A percentile compares a stretch with the other conserved stretches of the same genome.
These are phyloP conservation scores for Bufo gargarizans DNA, from an alignment of 2,113 vertebrate species.

Conservation along the genomic window DNA sequence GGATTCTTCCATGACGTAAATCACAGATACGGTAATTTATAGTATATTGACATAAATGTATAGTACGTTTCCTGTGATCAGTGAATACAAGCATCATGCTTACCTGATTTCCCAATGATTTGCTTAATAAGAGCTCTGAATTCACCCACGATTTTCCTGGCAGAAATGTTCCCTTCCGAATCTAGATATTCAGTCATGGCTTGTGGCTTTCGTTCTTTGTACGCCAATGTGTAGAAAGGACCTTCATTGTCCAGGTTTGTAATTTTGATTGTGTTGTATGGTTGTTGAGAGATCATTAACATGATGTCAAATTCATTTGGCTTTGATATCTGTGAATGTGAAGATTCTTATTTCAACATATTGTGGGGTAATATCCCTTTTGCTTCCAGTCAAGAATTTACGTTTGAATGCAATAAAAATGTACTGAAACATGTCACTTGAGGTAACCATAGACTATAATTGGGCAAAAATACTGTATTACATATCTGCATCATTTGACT, in stretches of 20 bases:
- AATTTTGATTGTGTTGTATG: slow-evolving; percentile 64
- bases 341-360: not conserved
- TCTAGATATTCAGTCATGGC: slow-evolving; percentile 65
- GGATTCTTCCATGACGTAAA: too few species aligned
- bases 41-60: too few species aligned
- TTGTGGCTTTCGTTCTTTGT: slow-evolving; percentile 68
- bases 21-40: too few species aligned
- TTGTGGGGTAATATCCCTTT: too few species aligned
- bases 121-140: slow-evolving; percentile 69
- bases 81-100: slow-evolving; percentile 36
- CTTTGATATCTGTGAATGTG: slow-evolving; percentile 65
- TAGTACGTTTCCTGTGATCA: too few species aligned
- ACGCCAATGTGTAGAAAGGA: slow-evolving; percentile 65
- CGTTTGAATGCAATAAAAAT: too few species aligned
- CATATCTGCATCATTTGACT: too few species aligned
- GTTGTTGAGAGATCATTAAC: slow-evolving; percentile 63
- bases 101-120: slow-evolving; percentile 65
- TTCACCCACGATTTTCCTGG: slow-evolving; percentile 65
- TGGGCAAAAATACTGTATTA: too few species aligned
- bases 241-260: slow-evolving; percentile 60
- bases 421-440: too few species aligned
- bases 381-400: too few species aligned
- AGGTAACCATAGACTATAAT: too few species aligned
- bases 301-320: slow-evolving; percentile 79
- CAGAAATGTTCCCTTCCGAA: slow-evolving; percentile 66